Base-by-base conservation (phyloP, 2,113 vertebrate species). In the Varanus komodoensis region DNA sequence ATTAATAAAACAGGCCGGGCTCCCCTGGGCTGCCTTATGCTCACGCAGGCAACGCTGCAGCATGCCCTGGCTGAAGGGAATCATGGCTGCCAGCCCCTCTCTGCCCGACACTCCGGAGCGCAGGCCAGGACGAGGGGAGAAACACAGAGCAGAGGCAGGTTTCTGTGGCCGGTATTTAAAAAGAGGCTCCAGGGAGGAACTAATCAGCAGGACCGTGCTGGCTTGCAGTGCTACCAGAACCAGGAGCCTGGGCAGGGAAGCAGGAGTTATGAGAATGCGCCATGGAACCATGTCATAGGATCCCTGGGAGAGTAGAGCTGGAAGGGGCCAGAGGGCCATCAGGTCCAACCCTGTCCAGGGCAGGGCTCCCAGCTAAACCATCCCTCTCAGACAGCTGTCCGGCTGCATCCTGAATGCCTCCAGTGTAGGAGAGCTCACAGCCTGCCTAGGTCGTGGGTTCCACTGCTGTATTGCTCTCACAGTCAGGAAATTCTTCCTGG, bases 1-100 rank as follows among this genome's bases (percentile, higher is more conserved):
- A 86, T 89, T 82, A 86, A 91, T 75, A 89, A 88, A 67, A 75
- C 54, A 68, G 54, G 77, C 57, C 3, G 2, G 74, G 32, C 32
- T 91, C 64, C 87, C 87, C 44, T 81, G 84, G 74, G 87, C 17
- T 89, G 38, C 82, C 67, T 88, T 64, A 44, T 9, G 29, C 52
- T 86, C 69, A 44, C 2, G n/a, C 75, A 71, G 64, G 48, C n/a
- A 79, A 32, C 9, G 8, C 27, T 25, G 57, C 57, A 29, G 54
- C 68, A 3, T 75, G 27, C 38, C 23, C 68, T 12, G 27, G 6
- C 83, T 78, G 80, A 21, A 77, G 34, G 57, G 81, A 64, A 85
- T 74, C 67, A 4, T 78, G 75, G 1, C 90, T 52, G 78, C 52
- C 71, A 44, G 87, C 75, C 86, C 67, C 8, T 89, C 87, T 86